These are phyloP conservation scores for Solen grandis DNA, from an alignment of 1,140 invertebrate genomes.

Conservation along the genomic window DNA sequence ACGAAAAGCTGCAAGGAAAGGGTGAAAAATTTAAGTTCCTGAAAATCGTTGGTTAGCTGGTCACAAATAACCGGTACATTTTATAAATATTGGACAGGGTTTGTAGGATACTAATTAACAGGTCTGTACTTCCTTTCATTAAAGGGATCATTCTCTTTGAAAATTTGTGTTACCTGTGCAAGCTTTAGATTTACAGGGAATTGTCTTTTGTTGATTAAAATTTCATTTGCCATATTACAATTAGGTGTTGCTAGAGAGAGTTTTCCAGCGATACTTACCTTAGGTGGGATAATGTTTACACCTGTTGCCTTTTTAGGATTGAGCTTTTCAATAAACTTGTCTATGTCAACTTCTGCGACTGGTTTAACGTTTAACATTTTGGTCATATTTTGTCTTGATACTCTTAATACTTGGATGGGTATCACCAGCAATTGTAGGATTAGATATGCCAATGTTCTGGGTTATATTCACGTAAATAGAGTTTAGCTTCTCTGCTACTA, in stretches of 20 bases:
- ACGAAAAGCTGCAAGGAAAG: no score
- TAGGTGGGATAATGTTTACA: constrained; percentile 32
- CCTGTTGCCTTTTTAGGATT: constrained; percentile 53
- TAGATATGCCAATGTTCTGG: constrained; percentile 30
- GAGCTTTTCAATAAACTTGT: no score
- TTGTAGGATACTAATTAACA: no score
- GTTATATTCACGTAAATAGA: constrained; percentile 17
- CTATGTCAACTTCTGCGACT: no score
- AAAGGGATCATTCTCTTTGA: constrained; percentile 41
- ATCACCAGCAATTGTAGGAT: constrained; percentile 28
- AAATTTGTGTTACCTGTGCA: constrained; percentile 20
- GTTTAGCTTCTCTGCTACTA: constrained; percentile 45
- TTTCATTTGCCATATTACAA: constrained; percentile 16
- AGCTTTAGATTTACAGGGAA: constrained; percentile 41
- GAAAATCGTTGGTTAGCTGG: no score
- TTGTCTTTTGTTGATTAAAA: not conserved
- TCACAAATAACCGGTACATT: no score
- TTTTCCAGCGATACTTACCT: constrained; percentile 23
- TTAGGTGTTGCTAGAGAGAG: constrained; percentile 3
- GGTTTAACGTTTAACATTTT: no score
- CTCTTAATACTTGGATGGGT: constrained; percentile 35
- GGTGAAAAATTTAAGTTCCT: no score
- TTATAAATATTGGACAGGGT: no score
- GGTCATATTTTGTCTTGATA: constrained; percentile 19
- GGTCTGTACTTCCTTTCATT: no score